Evolutionary conservation across 37 sponge, comb jelly and placozoan species (phyloP), one percentile per base, ranked within the genome.

Genomic region (Eunapius fragilis): DNA sequence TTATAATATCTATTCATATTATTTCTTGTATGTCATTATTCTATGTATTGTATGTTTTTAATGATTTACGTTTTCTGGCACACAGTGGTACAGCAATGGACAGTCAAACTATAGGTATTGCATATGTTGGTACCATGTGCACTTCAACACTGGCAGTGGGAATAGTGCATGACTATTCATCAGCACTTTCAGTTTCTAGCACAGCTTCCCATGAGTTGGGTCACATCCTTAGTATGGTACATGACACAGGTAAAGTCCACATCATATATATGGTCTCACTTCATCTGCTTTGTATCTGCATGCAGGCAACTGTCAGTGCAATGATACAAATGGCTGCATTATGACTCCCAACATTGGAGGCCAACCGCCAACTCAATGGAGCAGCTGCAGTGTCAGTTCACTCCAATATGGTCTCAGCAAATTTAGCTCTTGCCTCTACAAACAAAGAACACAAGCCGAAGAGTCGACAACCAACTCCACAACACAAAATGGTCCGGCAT

Each of bases 151-250:
- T 35, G 28, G 69, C 86, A 30, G 82, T 68, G 68, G 86, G 82
- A 26, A 26, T 80, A 25, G 35, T 78, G 50, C 82, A 86, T 71
- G 84, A 77, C 41, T 30, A 30, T 19, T 38, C 85, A 67, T 70
- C 45, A 24, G 25, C 78, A n/a, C 4, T n/a, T 30, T 38, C 38
- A 5, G 26, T 41, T 17, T 38, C 45, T 6, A 47, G 47, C 35
- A 87, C 84, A 23, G 88, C 92, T 75, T 80, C 92, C 19, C 92
- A 91, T 49, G 92, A 91, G 68, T n/a, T 91, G 76, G 92, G 92
- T 14, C 92, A 91, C 79, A 83, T 80, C 17, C 84, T 87, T 26
- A 67, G 77, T 45, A 87, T 91, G 84, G 13, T 28, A 23, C 92
- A 91, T 77, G 90, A 90, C 47, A 79, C 79, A 49, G 88, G 41